Conservation (phyloP, 2,888 invertebrate genomes). For the Xylocampa areola region DNA sequence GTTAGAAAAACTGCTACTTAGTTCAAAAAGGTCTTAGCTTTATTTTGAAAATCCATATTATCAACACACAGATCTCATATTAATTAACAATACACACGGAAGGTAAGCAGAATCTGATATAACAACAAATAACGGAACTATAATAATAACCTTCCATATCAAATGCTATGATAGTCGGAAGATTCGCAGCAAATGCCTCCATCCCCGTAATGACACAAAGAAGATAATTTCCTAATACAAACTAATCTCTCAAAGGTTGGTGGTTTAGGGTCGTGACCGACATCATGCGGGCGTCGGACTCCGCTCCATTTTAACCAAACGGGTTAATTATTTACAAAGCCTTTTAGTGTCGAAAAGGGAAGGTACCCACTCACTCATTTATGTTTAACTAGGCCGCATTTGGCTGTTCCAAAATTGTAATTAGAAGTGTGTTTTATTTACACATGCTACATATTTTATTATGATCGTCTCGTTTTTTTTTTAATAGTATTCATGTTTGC, state of each 20-base stretch:
- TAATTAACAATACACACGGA: slow-evolving; percentile 10
- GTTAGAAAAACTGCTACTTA: no score
- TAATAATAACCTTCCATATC: slow-evolving; percentile 14
- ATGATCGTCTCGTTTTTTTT: neutral
- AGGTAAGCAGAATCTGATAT: slow-evolving; percentile 11
- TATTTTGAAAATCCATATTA: no score
- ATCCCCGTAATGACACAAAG: slow-evolving; percentile 50
- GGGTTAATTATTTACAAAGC: slow-evolving; percentile 60
- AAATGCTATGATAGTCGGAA: slow-evolving; percentile 18
- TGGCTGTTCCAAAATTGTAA: slow-evolving; percentile 18
- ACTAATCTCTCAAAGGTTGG: slow-evolving; percentile 69
- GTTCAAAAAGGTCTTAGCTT: no score
- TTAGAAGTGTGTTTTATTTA: slow-evolving; percentile 1
- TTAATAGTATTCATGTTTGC: neutral
- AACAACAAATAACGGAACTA: slow-evolving; percentile 19
- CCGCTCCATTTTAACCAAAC: slow-evolving; percentile 57
- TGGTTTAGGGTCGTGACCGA: slow-evolving; percentile 61
- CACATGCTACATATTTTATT: neutral
- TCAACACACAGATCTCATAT: neutral
- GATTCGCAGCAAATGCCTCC: slow-evolving; percentile 29
- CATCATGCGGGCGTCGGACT: slow-evolving; percentile 67
- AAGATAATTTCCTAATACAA: slow-evolving; percentile 64
- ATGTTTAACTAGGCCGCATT: slow-evolving; percentile 37
- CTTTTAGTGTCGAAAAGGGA: slow-evolving; percentile 48
- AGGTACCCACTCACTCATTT: slow-evolving; percentile 39